Base-by-base conservation (phyloP, 2,888 invertebrate species). In the Sarcophaga rosellei region DNA sequence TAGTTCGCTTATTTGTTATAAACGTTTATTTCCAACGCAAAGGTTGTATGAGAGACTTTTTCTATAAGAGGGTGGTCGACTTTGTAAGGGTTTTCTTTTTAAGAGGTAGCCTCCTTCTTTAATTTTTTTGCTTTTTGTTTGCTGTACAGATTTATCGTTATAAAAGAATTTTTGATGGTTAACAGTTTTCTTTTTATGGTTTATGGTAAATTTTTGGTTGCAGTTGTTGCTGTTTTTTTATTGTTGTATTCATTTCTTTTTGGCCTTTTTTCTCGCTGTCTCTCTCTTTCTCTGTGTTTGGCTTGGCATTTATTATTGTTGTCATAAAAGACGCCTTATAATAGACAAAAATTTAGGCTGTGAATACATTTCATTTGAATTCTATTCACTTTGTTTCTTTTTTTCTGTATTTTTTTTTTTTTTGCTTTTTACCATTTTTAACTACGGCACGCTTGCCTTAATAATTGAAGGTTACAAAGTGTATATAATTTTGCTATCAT, bases 271-370 rank as follows among this genome's bases (percentile, higher is more conserved):
- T 82, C 88, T 85, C 88, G 87, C 35, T 35, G 10, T 35, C 35
- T 35, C 8, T 35, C 10, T 35, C 35, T 8, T 10, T 8, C 35
- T 35, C 10, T 35, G 6, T 35, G 88, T 88, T 88, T 35, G 35
- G 35, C 6, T 35, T 90, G 90, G 89, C 89, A 90, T 91, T 91
- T 91, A 90, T 47, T 91, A 91, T 91, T 89, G 89, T 90, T 90
- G 91, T 91, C 91, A 91, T 91, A 91, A 91, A 91, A 91, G 90
- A 91, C 91, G 91, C 91, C 91, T 91, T 83, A 20, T 77, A 65
- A 69, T 70, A 83, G 68, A 76, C 77, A 83, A 63, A 86, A 66
- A 80, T 79, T 79, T 47, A 45, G 53, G 63, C 76, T 61, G 35
- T 35, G 74, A 80, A 74, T 79, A 70, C 44, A 62, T 65, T 79